Conservation (phyloP, 2,113 vertebrate species). For the Gymnogyps californianus region DNA sequence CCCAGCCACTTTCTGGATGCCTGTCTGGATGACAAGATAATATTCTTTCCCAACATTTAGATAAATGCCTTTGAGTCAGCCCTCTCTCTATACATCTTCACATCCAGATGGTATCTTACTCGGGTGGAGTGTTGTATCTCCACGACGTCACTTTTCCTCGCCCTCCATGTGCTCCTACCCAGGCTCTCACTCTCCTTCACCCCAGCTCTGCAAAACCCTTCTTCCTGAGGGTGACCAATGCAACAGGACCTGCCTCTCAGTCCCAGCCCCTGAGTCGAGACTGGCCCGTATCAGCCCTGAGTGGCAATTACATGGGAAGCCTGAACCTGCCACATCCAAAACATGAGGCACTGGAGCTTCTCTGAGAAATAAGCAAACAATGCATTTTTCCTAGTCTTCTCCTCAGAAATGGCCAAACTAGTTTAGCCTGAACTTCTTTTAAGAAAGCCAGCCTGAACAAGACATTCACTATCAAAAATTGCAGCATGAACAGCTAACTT, state of each 20-base stretch:
- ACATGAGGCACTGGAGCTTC: background rate
- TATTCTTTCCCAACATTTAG: background rate
- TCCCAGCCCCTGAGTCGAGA: background rate
- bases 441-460: background rate
- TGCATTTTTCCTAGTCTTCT: background rate
- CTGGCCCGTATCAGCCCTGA: background rate
- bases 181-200: background rate
- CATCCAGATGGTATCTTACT: background rate
- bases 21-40: background rate
- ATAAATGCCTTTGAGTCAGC: background rate
- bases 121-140: background rate
- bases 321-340: background rate
- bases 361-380: background rate
- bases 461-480: background rate
- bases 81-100: background rate
- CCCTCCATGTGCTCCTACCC: background rate
- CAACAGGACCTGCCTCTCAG: background rate
- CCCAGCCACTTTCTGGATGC: background rate
- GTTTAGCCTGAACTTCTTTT: background rate
- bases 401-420: background rate
- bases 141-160: background rate
- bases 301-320: background rate
- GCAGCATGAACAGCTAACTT: background rate
- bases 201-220: background rate
- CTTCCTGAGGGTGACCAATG: background rate